A percentile compares a stretch with the other conserved stretches of the same genome.
Conservation (phyloP, 2,888 invertebrate species). For the Synergus laeviventris region DNA sequence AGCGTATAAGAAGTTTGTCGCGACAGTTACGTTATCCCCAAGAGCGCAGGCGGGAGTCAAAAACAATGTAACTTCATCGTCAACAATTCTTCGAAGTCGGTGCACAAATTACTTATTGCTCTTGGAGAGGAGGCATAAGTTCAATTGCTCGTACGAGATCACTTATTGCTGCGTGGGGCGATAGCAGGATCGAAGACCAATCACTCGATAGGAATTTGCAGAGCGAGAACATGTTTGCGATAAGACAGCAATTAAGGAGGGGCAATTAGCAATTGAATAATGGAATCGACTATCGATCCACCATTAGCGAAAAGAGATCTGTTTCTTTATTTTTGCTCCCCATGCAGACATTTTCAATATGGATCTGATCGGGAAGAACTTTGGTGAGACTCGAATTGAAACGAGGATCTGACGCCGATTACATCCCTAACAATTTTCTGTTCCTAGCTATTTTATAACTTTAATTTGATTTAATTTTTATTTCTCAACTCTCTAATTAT, state of each 20-base stretch:
- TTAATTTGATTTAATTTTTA: no score
- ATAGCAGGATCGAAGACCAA: not conserved
- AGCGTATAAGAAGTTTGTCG: slow-evolving; percentile 1
- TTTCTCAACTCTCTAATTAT: no score
- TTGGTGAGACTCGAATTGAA: no score
- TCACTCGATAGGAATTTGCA: not conserved
- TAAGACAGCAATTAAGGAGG: slow-evolving; percentile 2
- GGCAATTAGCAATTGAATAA: slow-evolving; percentile 1
- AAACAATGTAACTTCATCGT: slow-evolving; percentile 3
- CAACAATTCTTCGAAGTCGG: slow-evolving; percentile 16
- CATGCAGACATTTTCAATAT: no score
- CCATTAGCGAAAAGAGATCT: not conserved
- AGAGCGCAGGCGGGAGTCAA: not conserved
- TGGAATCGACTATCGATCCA: not conserved
- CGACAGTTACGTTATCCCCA: slow-evolving; percentile 17
- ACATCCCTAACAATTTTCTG: no score
- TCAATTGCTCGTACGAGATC: slow-evolving; percentile 16
- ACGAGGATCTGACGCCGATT: no score
- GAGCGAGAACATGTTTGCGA: not conserved
- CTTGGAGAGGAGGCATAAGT: slow-evolving; percentile 8
- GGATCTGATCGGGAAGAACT: no score
- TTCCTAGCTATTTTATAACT: no score
- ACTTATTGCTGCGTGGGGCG: not conserved
- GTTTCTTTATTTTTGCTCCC: not conserved
- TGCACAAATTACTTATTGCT: slow-evolving; percentile 23